Conservation (phyloP, 2,888 invertebrate genomes). For the Drepanosiphum platanoidis region DNA sequence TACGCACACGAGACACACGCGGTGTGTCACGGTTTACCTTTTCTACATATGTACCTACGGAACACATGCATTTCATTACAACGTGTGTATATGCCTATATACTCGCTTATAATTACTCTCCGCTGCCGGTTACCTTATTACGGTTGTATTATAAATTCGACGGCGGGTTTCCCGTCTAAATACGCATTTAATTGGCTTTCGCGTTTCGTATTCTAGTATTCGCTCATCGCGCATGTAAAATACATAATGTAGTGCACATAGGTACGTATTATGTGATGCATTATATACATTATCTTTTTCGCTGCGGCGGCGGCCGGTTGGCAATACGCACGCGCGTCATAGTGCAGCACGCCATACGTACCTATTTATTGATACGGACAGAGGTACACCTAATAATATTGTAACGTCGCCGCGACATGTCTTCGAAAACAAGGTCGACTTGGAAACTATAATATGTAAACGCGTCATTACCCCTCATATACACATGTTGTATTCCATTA, state of each 20-base stretch:
- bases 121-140: background rate
- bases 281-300: too few relatives aligned
- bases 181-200: conserved; percentile 33
- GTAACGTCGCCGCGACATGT: background rate
- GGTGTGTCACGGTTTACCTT: background rate
- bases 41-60: background rate
- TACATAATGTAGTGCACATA: background rate
- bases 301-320: background rate
- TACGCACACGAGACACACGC: background rate
- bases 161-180: conserved; percentile 22
- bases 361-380: background rate
- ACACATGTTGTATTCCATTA: background rate
- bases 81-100: background rate
- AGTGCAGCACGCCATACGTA: background rate
- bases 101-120: conserved; percentile 12
- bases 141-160: conserved; percentile 14
- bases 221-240: background rate
- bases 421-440: conserved; percentile 23
- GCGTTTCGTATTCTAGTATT: background rate
- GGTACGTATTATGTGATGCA: too few relatives aligned
- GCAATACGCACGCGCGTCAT: background rate
- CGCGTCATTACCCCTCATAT: conserved; percentile 2
- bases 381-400: background rate
- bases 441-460: conserved; percentile 26
- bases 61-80: background rate